These are phyloP conservation scores for Epizoanthus scotinus DNA, from an alignment of 92 coral and sea anemone genomes.

Conservation along the genomic window DNA sequence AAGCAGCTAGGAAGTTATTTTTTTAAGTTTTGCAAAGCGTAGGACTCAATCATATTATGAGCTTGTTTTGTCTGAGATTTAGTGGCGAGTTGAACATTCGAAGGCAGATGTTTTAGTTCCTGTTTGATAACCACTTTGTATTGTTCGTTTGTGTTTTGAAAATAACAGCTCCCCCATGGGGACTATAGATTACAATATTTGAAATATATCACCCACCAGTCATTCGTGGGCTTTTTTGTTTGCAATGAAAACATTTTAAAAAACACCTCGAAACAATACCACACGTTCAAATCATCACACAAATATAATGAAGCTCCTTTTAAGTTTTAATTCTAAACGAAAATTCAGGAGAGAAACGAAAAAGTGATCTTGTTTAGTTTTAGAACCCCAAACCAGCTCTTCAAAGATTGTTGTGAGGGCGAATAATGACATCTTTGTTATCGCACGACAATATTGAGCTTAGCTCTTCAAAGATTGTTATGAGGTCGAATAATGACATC, in stretches of 20 bases:
- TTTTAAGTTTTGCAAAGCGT: constrained; percentile 3
- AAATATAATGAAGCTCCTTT: constrained; percentile 6
- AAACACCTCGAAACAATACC: constrained; percentile 14
- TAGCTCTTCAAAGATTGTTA: background rate
- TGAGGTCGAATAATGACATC: background rate
- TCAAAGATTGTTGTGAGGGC: background rate
- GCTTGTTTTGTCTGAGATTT: constrained; percentile 29
- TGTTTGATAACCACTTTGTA: constrained; percentile 38
- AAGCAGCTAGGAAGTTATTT: background rate
- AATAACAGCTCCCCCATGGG: constrained; percentile 41
- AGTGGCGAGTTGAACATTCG: constrained; percentile 10
- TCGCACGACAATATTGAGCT: background rate
- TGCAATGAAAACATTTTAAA: constrained; percentile 36
- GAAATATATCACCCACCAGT: constrained; percentile 40
- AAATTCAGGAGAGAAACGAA: background rate
- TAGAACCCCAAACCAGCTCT: background rate
- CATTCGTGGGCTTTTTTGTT: constrained; percentile 23
- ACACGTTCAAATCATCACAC: constrained; percentile 2
- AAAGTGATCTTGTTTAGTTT: background rate
- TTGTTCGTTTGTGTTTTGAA: constrained; percentile 44
- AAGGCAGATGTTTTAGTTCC: constrained; percentile 43
- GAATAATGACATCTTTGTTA: background rate
- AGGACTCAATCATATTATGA: background rate
- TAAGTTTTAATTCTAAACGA: constrained; percentile 2
- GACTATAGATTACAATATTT: constrained; percentile 46